Conservation (phyloP, 2,888 invertebrate species). For the Calameuta idolon region DNA sequence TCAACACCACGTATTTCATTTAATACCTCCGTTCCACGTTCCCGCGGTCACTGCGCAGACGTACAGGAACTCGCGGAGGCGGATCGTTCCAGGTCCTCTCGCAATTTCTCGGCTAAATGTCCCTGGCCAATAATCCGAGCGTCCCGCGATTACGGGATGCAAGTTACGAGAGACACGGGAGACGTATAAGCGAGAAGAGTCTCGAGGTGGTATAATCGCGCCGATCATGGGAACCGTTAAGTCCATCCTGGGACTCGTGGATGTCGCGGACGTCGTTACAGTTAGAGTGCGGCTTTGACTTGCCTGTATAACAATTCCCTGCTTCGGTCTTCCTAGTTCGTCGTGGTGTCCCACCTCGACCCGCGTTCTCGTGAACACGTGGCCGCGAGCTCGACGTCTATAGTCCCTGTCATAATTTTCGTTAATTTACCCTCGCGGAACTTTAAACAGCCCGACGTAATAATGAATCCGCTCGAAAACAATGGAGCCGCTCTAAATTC, state of each 20-base stretch:
- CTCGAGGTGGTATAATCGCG: neutral
- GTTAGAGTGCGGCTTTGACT: neutral
- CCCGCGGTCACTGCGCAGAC: neutral
- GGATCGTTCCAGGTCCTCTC: neutral
- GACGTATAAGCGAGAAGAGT: neutral
- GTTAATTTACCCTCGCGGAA: neutral
- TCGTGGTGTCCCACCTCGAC: neutral
- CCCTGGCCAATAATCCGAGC: neutral
- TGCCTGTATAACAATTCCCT: neutral
- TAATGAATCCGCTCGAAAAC: slow-evolving; percentile 43
- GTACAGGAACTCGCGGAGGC: neutral
- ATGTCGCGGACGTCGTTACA: neutral
- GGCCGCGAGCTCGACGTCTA: neutral
- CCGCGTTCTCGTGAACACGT: neutral
- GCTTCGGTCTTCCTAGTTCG: neutral
- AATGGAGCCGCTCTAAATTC: slow-evolving; percentile 53
- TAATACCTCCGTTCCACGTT: slow-evolving; percentile 5
- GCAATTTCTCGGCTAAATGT: neutral
- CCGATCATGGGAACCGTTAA: neutral
- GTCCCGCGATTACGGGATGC: neutral
- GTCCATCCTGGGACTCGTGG: neutral
- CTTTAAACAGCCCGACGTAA: neutral
- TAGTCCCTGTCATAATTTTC: neutral
- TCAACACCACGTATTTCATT: slow-evolving; percentile 28
- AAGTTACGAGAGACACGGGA: neutral